Base-by-base conservation (phyloP, 1,140 invertebrate species). In the Mactra quadrangularis region DNA sequence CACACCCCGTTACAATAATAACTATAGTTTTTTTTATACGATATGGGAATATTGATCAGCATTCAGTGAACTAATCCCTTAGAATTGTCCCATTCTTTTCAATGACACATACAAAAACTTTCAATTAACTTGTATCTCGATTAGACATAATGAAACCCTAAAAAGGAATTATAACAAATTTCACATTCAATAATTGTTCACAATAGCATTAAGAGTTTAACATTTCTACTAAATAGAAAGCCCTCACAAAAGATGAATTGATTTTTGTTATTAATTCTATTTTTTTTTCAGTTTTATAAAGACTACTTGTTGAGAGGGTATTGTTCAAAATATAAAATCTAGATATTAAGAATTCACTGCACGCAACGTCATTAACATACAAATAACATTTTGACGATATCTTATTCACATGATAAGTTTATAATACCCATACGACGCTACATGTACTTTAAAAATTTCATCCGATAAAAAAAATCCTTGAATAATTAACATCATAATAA, bases 191-290 rank as follows among this genome's bases (percentile, higher is more conserved):
- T 78, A 78, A 57, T 68, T 68, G 29, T 55, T 50, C 27, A 78
- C 62, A 78, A 78, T 78, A 68, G 76, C 62, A 78, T 78, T 78
- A 78, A 68, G 50, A 78, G 41, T 66, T 64, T 68, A 53, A 66
- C 47, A 78, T 68, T 78, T 78, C 76, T 66, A 41, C 47, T 50
- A 47, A 50, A 22, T 29, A 22, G 31, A 35, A 17, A 17, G 1
- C 55, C 33, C 38, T 7, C n/a, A 78, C 76, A 78, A 78, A 78
- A 68, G 60, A 78, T 78, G 76, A 78, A 78, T 78, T 78, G 76
- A 78, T 78, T 78, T 75, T 68, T 78, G 76, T 78, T 78, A 78
- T 78, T 78, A 66, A 78, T 53, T 68, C 76, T 55, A 78, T 68
- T 78, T 78, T 78, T 41, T 66, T 41, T n/a, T 53, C 55, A 57